Conservation (phyloP, 1,140 invertebrate species). For the Drosophila obscura region DNA sequence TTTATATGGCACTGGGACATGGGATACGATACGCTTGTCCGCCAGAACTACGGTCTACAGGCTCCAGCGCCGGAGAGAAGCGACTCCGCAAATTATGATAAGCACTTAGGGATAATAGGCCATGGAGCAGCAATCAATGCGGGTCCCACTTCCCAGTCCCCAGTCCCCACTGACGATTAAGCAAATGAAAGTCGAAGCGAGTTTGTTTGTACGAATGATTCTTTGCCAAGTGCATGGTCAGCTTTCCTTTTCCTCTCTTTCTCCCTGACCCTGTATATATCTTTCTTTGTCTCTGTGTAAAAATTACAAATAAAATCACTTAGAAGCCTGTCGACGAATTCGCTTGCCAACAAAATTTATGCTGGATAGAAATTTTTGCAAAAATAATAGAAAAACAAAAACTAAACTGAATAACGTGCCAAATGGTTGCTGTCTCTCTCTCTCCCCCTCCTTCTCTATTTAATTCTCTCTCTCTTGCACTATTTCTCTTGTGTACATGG, state of each 20-base stretch:
- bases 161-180: slow-evolving; percentile 24
- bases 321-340: slow-evolving; percentile 67
- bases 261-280: background rate
- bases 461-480: slow-evolving; percentile 8
- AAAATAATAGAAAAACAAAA: slow-evolving; percentile 56
- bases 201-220: slow-evolving; percentile 15
- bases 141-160: slow-evolving; percentile 14
- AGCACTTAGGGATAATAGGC: slow-evolving; percentile 75
- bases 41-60: background rate
- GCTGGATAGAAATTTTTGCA: slow-evolving; percentile 39
- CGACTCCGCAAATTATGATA: slow-evolving; percentile 74
- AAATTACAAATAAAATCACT: slow-evolving; percentile 67
- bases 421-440: slow-evolving; percentile 51
- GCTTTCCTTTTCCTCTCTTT: slow-evolving; percentile 5
- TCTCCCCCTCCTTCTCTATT: background rate
- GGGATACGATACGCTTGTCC: slow-evolving; percentile 26
- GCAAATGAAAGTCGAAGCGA: slow-evolving; percentile 48
- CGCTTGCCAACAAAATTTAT: slow-evolving; percentile 59
- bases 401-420: slow-evolving; percentile 53
- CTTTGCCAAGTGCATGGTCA: slow-evolving; percentile 72
- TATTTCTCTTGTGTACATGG: slow-evolving; percentile 2
- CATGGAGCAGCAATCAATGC: slow-evolving; percentile 69
- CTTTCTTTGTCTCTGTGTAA: background rate
- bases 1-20: slow-evolving; percentile 32
- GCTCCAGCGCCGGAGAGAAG: too few relatives aligned